Evolutionary conservation across 2,797 vertebrate genomes (phyloP), one percentile per base, ranked within the genome.

Genomic region (Atherinosoma microstoma): DNA sequence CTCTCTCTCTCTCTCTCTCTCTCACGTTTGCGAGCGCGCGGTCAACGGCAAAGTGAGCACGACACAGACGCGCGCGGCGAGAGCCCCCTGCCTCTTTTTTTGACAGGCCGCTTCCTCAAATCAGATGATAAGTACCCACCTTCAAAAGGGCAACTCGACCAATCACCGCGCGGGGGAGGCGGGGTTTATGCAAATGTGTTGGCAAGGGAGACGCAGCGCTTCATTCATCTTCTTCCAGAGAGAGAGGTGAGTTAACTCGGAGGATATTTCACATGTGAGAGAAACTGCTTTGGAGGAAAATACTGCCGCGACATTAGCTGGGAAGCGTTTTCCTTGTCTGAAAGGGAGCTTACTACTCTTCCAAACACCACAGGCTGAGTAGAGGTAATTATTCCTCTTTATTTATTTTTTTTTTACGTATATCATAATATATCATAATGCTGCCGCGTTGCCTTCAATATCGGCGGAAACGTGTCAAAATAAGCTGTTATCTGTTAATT

Each of bases 161-260:
- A 93, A 93, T 92, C 27, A 18, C 4, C 15, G 51, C 7, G 47
- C n/a, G 47, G 27, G n/a, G 70, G 62, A 53, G 93, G 92, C 79
- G 87, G 78, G 0, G 6, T 64, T 60, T 80, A 93, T 91, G 93
- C 86, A 82, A 93, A 93, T 92, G 76, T 89, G 85, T 93, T 94
- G 93, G 92, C 92, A 89, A 80, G 91, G 87, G 93, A 92, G 89
- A 93, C 90, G 86, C 79, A 90, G 89, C 86, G 89, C 91, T 94
- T 91, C 94, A 94, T 95, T 95, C 94, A 94, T 93, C 90, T 88
- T 85, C 84, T 79, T 75, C 70, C 73, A 77, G 70, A 76, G 76
- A 79, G 78, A 81, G 84, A 75, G 84, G 71, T 61, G 87, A 78
- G 87, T 85, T 75, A 73, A 67, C 57, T 0, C 70, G 67, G 72